Percentiles rank a stretch among this genome's conserved stretches.
These are phyloP conservation scores for Siniperca knerii DNA, from an alignment of 2,113 vertebrate genomes.

Conservation along the genomic window DNA sequence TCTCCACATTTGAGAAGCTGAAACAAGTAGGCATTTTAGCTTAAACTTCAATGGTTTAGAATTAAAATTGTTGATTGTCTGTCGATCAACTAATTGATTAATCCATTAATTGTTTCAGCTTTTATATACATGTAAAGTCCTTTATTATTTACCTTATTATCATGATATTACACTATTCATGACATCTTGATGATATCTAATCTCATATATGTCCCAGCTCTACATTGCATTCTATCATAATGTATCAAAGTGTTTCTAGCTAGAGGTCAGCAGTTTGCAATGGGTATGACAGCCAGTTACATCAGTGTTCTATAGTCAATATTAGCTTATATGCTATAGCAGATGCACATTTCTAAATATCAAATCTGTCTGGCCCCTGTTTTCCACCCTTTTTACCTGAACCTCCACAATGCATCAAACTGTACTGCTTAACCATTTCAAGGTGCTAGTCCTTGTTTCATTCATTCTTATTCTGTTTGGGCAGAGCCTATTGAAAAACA, in stretches of 20 bases:
- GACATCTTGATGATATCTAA: neutral
- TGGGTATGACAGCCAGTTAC: neutral
- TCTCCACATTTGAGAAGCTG: neutral
- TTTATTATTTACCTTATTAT: neutral
- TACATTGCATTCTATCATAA: neutral
- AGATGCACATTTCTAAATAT: slow-evolving; percentile 2
- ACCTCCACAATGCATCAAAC: neutral
- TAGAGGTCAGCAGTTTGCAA: neutral
- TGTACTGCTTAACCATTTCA: slow-evolving; percentile 22
- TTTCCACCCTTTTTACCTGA: slow-evolving; percentile 19
- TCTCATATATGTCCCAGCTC: neutral
- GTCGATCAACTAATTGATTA: no score
- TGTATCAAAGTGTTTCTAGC: neutral
- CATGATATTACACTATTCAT: neutral
- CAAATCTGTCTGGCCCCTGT: neutral
- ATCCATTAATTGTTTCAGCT: neutral
- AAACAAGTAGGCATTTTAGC: neutral
- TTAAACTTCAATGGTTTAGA: no score
- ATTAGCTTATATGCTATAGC: neutral
- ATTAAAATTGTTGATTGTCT: no score
- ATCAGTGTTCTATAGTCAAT: neutral
- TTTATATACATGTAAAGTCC: neutral
- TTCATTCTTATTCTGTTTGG: slow-evolving; percentile 23
- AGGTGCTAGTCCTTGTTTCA: slow-evolving; percentile 18
- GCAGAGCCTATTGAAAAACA: slow-evolving; percentile 33